phyloP scores from a whole-genome alignment of 2,888 invertebrate species.

The Amiota mariae region DNA sequence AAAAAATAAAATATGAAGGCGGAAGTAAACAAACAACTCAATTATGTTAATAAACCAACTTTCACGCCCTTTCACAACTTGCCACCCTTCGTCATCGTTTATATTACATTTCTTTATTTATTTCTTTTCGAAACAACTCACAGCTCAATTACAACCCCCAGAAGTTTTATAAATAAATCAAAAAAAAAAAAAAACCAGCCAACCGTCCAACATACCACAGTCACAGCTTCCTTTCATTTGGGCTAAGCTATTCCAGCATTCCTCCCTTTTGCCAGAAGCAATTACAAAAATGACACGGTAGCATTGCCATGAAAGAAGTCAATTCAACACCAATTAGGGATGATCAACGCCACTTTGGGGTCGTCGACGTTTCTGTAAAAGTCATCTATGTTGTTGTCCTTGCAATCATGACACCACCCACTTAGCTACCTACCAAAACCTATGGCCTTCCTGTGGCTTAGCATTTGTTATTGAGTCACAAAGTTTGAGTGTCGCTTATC shows the following conservation, averaged over 20 bases:
- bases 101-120: not conserved
- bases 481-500: conserved; percentile 60
- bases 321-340: conserved; percentile 74
- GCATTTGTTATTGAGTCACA: conserved; percentile 62
- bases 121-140: conserved; percentile 1
- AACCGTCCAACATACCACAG: not conserved
- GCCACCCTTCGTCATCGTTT: not conserved
- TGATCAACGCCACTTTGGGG: conserved; percentile 66
- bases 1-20: not conserved
- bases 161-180: not conserved
- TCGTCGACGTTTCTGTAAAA: conserved; percentile 40
- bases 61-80: conserved; percentile 55
- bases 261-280: conserved; percentile 57
- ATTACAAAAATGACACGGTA: conserved; percentile 28
- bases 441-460: conserved; percentile 36
- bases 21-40: conserved; percentile 60
- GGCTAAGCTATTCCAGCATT: conserved; percentile 38
- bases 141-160: not conserved
- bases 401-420: conserved; percentile 31
- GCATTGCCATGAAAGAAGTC: conserved; percentile 56
- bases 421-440: conserved; percentile 28
- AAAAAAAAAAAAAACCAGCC: conserved; percentile 2
- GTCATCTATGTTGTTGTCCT: conserved; percentile 45
- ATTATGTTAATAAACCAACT: conserved; percentile 64
- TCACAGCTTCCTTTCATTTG: conserved; percentile 16